Evolutionary conservation across 2,797 vertebrate species (phyloP), one percentile per base, ranked within the genome.

Genomic region (Malurus leucopterus): DNA sequence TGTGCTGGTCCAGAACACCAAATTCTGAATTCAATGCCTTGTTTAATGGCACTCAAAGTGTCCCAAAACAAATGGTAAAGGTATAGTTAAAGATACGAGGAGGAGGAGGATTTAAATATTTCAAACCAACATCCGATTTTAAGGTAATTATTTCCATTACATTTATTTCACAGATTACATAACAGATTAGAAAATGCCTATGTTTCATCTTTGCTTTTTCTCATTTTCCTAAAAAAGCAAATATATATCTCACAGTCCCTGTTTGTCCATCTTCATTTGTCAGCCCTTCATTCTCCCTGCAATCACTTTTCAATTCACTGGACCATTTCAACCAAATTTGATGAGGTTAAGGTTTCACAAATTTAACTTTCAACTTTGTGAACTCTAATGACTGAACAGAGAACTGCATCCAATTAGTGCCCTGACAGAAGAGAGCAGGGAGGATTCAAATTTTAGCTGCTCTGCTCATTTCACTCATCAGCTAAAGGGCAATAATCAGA

Each of bases 401-500:
- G 63, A 86, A 30, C 63, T 38, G 63, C 3, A 4, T 78, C 63
- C 68, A 95, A 40, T 89, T 94, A 91, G 44, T 54, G 73, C 29
- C 47, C 67, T 85, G 65, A 80, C 73, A 71, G 63, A 92, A 43
- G 38, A 80, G 65, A 87, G 69, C 62, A 88, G 34, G 21, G 53
- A 89, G 67, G 86, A 84, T 72, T 78, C 77, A 78, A 54, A 84
- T 81, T 72, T 72, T 3, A 91, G 86, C 88, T 78, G 36, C 53
- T 88, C 76, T 83, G 64, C 73, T 92, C 67, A 51, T 86, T 89
- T 84, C 41, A 44, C 36, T 86, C 30, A 2, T 68, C 51, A 75
- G 63, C 74, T 78, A 64, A 91, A 88, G 86, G 73, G 67, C 77
- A 88, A 32, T 80, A 91, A 91, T 92, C 63, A 75, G 63, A 77